A percentile compares a stretch with the other conserved stretches of the same genome.
phyloP scores from a whole-genome alignment of 2,888 invertebrate species.

The Coenonympha glycerion region DNA sequence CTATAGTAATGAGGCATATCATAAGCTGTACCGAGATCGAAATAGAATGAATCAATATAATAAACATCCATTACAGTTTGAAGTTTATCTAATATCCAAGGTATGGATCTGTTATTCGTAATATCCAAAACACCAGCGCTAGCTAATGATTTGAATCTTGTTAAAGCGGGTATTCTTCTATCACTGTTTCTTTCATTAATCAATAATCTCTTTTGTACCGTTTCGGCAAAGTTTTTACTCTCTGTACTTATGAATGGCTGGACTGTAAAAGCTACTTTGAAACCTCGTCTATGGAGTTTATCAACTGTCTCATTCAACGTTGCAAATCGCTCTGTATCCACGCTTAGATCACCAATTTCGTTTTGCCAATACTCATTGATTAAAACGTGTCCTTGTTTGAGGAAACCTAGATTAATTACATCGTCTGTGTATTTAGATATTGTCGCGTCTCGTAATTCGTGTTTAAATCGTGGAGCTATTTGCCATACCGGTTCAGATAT shows the following conservation, averaged over 20 bases:
- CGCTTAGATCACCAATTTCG: conserved; percentile 87
- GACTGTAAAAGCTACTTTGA: conserved; percentile 90
- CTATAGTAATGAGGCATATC: conserved; percentile 92
- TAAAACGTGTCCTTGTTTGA: conserved; percentile 86
- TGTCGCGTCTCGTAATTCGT: conserved; percentile 80
- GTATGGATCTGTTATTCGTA: conserved; percentile 86
- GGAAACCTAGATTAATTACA: conserved; percentile 84
- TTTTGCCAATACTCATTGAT: conserved; percentile 90
- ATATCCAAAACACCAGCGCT: conserved; percentile 92
- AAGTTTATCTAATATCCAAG: conserved; percentile 86
- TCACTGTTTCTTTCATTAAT: conserved; percentile 88
- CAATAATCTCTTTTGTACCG: conserved; percentile 83
- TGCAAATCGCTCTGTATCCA: conserved; percentile 87
- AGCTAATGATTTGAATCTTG: conserved; percentile 85
- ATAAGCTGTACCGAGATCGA: conserved; percentile 87
- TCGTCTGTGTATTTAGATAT: conserved; percentile 89
- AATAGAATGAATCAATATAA: conserved; percentile 89
- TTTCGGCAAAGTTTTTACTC: conserved; percentile 86
- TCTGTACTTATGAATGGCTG: conserved; percentile 94
- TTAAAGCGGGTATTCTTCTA: conserved; percentile 86
- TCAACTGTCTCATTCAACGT: conserved; percentile 86
- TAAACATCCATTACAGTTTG: conserved; percentile 82
- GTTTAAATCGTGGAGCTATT: conserved; percentile 81
- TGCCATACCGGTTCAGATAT: conserved; percentile 92
- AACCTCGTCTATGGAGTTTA: conserved; percentile 87